A percentile compares a stretch with the other conserved stretches of the same genome.
These are phyloP conservation scores for Chitala chitala DNA, from an alignment of 2,113 vertebrate genomes.

Conservation along the genomic window DNA sequence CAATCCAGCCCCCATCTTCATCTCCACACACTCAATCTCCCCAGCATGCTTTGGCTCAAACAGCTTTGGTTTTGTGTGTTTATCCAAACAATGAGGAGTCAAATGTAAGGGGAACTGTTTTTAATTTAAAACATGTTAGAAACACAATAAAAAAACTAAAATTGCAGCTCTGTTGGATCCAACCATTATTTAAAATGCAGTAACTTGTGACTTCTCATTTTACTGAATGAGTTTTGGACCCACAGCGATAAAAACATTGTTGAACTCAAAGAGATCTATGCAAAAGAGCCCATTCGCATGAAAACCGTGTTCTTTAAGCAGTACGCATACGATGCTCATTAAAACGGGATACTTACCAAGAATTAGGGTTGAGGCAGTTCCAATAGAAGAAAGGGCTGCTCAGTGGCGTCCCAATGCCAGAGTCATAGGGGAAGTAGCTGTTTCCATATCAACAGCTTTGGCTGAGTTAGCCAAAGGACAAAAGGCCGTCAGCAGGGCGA, in stretches of 20 bases:
- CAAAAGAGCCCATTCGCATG: not conserved
- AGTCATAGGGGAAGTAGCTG: constrained; percentile 29
- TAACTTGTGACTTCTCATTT: not conserved
- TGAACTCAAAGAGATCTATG: not conserved
- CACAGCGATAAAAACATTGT: not conserved
- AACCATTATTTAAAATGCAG: constrained; percentile 6
- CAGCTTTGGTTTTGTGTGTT: constrained; percentile 17
- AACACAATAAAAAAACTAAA: not conserved
- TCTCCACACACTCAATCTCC: constrained; percentile 35
- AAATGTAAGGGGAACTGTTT: not conserved
- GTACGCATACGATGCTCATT: constrained; percentile 7
- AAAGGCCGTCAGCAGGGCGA: constrained; percentile 25
- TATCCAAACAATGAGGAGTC: constrained; percentile 25
- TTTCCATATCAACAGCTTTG: constrained; percentile 31
- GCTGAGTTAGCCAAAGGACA: constrained; percentile 40
- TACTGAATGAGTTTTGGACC: not conserved
- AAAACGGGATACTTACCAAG: not conserved
- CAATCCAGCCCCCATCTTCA: constrained; percentile 24
- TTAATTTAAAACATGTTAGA: constrained; percentile 22
- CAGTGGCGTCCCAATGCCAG: constrained; percentile 41
- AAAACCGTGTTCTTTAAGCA: not conserved
- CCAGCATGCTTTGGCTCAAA: constrained; percentile 26
- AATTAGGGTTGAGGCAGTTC: not conserved
- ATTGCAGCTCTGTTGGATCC: not conserved
- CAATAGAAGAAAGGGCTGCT: constrained; percentile 8